A percentile compares a stretch with the other conserved stretches of the same genome.
phyloP scores from a whole-genome alignment of 2,888 invertebrate species.

The Chaitophorus viminalis region DNA sequence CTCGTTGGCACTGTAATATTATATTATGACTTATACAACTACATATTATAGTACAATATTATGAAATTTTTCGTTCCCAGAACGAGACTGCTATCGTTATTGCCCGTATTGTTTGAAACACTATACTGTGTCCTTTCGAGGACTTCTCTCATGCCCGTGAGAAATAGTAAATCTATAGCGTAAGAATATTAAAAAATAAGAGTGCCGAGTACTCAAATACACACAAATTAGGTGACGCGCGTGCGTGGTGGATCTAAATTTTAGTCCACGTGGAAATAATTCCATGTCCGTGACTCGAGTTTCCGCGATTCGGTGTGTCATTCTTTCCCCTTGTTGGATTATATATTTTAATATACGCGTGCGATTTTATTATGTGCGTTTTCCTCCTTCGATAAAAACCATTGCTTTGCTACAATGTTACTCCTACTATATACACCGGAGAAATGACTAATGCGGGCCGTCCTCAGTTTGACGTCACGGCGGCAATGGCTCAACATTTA shows the following conservation, averaged over 20 bases:
- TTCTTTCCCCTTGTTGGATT: no score
- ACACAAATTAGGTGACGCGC: not conserved
- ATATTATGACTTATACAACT: no score
- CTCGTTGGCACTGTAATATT: not conserved
- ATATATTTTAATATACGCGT: not conserved
- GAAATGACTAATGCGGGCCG: slow-evolving; percentile 46
- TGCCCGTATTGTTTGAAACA: not conserved
- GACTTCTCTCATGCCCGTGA: not conserved
- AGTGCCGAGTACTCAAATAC: not conserved
- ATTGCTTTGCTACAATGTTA: not conserved
- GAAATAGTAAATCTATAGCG: slow-evolving; percentile 1
- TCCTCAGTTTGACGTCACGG: slow-evolving; percentile 31
- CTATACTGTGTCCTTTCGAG: not conserved
- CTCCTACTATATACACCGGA: not conserved
- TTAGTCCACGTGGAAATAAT: slow-evolving; percentile 14
- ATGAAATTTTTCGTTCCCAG: not conserved
- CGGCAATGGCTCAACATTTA: not conserved
- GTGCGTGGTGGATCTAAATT: not conserved
- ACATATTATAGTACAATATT: not conserved
- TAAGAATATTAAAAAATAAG: slow-evolving; percentile 11
- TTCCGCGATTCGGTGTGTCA: not conserved
- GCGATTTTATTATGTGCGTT: not conserved
- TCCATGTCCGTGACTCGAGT: not conserved
- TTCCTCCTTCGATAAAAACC: slow-evolving; percentile 32
- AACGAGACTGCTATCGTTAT: no score